These are phyloP conservation scores for Iguana delicatissima DNA, from an alignment of 2,797 vertebrate genomes.

Conservation along the genomic window DNA sequence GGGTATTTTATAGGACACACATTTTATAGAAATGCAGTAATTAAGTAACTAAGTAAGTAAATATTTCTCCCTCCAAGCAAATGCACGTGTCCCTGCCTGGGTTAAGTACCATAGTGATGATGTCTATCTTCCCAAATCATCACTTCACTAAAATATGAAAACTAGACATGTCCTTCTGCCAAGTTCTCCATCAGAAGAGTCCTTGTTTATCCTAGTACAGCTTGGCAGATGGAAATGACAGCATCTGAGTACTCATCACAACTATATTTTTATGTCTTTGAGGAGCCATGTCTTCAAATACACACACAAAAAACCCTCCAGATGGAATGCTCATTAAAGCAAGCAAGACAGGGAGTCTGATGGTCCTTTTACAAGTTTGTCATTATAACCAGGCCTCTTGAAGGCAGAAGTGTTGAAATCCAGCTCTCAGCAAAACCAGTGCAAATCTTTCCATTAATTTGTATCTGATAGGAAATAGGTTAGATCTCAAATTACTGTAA, in stretches of 20 bases:
- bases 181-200: slow-evolving; percentile 13
- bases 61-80: slow-evolving; percentile 40
- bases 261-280: slow-evolving; percentile 32
- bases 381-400: slow-evolving; percentile 4
- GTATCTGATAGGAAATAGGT: slow-evolving; percentile 20
- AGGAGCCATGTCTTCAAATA: slow-evolving; percentile 37
- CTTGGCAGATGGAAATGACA: slow-evolving; percentile 31
- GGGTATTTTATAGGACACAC: neutral
- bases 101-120: slow-evolving; percentile 39
- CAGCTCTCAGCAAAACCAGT: neutral
- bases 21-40: neutral
- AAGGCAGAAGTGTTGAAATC: slow-evolving; percentile 22
- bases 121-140: slow-evolving; percentile 11
- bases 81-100: slow-evolving; percentile 44
- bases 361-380: slow-evolving; percentile 37
- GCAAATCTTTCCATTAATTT: slow-evolving; percentile 39
- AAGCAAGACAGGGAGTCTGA: slow-evolving; percentile 39
- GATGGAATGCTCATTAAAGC: slow-evolving; percentile 40
- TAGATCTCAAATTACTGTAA: slow-evolving; percentile 29
- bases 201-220: slow-evolving; percentile 33
- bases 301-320: slow-evolving; percentile 11
- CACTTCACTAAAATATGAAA: slow-evolving; percentile 33
- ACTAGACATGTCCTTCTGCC: neutral
- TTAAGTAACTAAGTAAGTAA: neutral
- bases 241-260: slow-evolving; percentile 7